Conservation (phyloP, 2,113 vertebrate genomes). For the Martes martes region DNA sequence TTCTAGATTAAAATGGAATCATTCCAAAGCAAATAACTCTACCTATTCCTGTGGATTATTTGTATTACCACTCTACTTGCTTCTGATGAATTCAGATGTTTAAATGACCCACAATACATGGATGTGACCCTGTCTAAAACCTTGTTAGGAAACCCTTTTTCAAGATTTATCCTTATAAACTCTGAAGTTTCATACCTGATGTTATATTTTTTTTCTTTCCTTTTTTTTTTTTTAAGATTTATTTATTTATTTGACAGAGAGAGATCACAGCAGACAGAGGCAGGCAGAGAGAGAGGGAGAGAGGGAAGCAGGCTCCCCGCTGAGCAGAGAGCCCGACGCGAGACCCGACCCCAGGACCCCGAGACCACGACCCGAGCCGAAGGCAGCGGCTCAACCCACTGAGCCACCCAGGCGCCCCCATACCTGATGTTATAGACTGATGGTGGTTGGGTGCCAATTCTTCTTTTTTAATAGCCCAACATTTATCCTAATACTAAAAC, state of each 20-base stretch:
- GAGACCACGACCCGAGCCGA: too few species aligned
- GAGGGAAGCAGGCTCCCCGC: too few species aligned
- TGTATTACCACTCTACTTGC: constrained; percentile 14
- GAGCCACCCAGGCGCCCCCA: not conserved
- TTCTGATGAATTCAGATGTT: not conserved
- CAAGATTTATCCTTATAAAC: not conserved
- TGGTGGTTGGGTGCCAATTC: not conserved
- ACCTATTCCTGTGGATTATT: not conserved
- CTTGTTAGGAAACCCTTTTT: not conserved
- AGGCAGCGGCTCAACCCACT: too few species aligned
- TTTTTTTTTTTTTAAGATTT: too few species aligned
- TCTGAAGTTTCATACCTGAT: not conserved
- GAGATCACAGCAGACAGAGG: too few species aligned
- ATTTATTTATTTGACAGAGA: too few species aligned
- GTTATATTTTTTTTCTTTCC: not conserved
- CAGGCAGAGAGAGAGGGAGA: too few species aligned
- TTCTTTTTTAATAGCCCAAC: not conserved
- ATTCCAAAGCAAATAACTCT: constrained; percentile 26
- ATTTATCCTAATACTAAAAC: not conserved
- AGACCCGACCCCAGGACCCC: too few species aligned
- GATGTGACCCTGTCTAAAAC: constrained; percentile 17
- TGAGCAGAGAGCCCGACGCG: too few species aligned
- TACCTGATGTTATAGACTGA: not conserved
- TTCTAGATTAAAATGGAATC: not conserved
- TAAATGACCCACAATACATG: not conserved